Base-by-base conservation (phyloP, 2,113 vertebrate genomes). In the Anoura caudifer region DNA sequence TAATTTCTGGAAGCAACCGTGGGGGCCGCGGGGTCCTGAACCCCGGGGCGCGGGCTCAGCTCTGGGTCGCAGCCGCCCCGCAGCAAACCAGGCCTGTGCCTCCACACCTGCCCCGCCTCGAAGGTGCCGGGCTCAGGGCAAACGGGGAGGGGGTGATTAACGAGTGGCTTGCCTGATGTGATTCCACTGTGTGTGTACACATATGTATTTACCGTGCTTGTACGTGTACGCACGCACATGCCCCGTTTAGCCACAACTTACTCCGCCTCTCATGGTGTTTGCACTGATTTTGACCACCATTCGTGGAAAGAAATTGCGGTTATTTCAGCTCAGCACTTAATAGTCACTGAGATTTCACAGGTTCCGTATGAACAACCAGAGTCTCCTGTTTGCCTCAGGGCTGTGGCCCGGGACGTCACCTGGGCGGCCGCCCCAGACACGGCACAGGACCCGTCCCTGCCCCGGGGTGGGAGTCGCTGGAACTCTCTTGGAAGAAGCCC, bases 31-130 rank as follows among this genome's bases (percentile, higher is more conserved):
- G 22, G 12, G 38, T 24, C 26, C 59, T 63, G 59, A 63, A 14
- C 28, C 26, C 61, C 69, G 28, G 38, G 38, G 38, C 12, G 22
- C 70, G 2, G 22, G 70, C 70, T 38, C 36, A 24, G 20, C 69
- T 0, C 10, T 26, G 38, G 13, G 12, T 7, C 12, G 2, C 38
- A 28, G 69, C 7, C 70, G 11, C 11, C 38, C 41, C 11, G 13
- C 24, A 2, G 2, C 3, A 43, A 28, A 26, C 24, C 70, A 28
- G 3, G 3, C 24, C 5, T 1, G 10, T 11, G 5, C 69, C 11
- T 22, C 24, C 38, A 3, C 69, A 41, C 20, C 38, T 13, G 22
- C 70, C 38, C 70, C 13, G 3, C 70, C 7, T 1, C 5, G 0
- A 22, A 26, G 70, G 4, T 0, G 38, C 24, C 12, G 4, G 7